Base-by-base conservation (phyloP, 2,113 vertebrate genomes). In the Tenebrosternarchus preto region DNA sequence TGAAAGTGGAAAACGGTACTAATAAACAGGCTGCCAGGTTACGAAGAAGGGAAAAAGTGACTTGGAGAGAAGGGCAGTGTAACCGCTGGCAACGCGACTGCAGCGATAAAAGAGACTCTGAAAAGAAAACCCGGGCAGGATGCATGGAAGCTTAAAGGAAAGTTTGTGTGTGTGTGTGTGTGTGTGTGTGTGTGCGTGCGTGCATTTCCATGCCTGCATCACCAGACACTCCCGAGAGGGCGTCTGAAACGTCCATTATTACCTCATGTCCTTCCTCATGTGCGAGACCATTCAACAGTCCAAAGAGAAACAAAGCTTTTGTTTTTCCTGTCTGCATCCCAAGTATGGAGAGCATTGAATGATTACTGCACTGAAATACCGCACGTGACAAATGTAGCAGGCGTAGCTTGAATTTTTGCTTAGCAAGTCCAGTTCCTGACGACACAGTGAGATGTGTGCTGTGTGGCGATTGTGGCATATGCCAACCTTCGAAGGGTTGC, bases 1-100 rank as follows among this genome's bases (percentile, higher is more conserved):
- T 17, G 29, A 80, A 66, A 67, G 60, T 33, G 53, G 33, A 76
- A 76, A 76, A 66, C 67, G 39, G 60, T 16, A 27, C 31, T 69
- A 46, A 74, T 76, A 36, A 81, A 80, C 39, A 64, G 71, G 63
- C 66, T 74, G 50, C 61, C 78, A 74, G 61, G 29, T n/a, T 33
- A 39, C 11, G 20, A 39, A 67, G 73, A 29, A 56, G 66, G 24
- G 70, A 63, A 50, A 74, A 53, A 43, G 72, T n/a, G 53, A 67
- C 50, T 67, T 43, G 43, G 68, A 27, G 27, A 22, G n/a, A 33
- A 27, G 36, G 59, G 29, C 20, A 67, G n/a, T n/a, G n/a, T n/a
- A n/a, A n/a, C n/a, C n/a, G n/a, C n/a, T n/a, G n/a, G n/a, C n/a
- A n/a, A n/a, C n/a, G n/a, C n/a, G n/a, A 53, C 63, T 2, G 46